Evolutionary conservation across 1,140 invertebrate genomes (phyloP).

Genomic region (Riptortus pedestris): DNA sequence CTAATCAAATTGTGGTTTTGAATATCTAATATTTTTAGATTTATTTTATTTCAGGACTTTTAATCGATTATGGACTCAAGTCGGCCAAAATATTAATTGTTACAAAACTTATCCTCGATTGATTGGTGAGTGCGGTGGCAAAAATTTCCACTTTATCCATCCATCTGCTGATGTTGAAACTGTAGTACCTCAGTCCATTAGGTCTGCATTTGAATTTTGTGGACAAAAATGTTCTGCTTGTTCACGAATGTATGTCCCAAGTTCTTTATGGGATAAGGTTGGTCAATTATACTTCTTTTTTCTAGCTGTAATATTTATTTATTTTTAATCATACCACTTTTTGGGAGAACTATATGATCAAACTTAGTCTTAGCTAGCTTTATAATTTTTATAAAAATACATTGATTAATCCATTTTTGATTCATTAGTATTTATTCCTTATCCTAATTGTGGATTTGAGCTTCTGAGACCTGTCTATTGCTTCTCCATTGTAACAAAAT

Average conservation of each 20-base stretch:
- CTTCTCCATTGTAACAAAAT: too few relatives aligned
- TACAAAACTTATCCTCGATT: constrained; percentile 89
- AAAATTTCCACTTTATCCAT: constrained; percentile 98
- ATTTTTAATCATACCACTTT: background rate
- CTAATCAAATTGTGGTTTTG: too few relatives aligned
- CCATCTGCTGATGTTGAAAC: constrained; percentile 73
- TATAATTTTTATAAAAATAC: too few relatives aligned
- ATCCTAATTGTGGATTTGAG: too few relatives aligned
- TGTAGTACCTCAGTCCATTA: constrained; percentile 75
- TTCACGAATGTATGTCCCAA: constrained; percentile 88
- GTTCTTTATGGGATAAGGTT: constrained; percentile 76
- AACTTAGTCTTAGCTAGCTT: constrained; percentile 22
- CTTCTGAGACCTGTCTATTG: too few relatives aligned
- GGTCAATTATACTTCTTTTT: constrained; percentile 26
- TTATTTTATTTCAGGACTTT: constrained; percentile 73
- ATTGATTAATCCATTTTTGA: too few relatives aligned
- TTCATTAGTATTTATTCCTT: too few relatives aligned
- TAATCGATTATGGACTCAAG: constrained; percentile 82
- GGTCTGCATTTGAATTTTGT: constrained; percentile 87
- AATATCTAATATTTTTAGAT: too few relatives aligned
- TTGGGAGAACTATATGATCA: background rate
- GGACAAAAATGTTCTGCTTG: constrained; percentile 99
- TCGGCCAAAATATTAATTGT: constrained; percentile 74
- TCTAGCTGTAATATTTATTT: background rate
- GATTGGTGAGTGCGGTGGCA: constrained; percentile 94